phyloP scores from a whole-genome alignment of 2,113 vertebrate species.

The Apteryx owenii region DNA sequence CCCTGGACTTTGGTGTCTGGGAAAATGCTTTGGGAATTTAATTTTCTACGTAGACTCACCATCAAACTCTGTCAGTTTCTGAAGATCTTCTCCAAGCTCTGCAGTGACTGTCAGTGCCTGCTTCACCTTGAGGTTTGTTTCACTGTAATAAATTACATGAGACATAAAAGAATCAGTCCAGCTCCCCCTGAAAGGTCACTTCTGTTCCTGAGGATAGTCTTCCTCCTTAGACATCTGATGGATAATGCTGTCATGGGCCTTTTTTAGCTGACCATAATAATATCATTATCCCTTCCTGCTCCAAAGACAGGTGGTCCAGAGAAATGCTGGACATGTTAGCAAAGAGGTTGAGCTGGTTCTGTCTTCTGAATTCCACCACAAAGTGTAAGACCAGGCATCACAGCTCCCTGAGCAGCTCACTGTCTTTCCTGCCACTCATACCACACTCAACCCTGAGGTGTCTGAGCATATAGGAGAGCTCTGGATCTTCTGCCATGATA shows the following conservation, averaged over 20 bases:
- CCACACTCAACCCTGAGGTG: background rate
- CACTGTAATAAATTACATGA: conserved; percentile 75
- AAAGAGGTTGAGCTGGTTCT: background rate
- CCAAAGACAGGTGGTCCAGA: background rate
- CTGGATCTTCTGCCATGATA: background rate
- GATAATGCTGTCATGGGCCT: background rate
- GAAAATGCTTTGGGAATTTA: background rate
- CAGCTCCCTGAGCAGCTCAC: background rate
- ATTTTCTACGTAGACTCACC: conserved; percentile 77
- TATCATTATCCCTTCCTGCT: background rate
- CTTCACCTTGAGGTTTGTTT: conserved; percentile 97
- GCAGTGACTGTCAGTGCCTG: conserved; percentile 89
- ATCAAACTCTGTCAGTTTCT: conserved; percentile 82
- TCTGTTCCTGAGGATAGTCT: background rate
- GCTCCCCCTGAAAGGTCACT: background rate
- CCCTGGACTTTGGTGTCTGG: background rate
- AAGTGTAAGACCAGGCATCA: background rate
- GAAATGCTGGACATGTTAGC: background rate
- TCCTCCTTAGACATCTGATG: background rate
- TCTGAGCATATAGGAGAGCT: background rate
- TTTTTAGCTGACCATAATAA: background rate
- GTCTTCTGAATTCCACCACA: background rate
- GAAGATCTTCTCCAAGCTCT: conserved; percentile 82
- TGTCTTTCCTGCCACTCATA: background rate
- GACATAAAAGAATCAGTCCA: background rate